phyloP scores from a whole-genome alignment of 1,140 invertebrate species.

The Atta texana region DNA sequence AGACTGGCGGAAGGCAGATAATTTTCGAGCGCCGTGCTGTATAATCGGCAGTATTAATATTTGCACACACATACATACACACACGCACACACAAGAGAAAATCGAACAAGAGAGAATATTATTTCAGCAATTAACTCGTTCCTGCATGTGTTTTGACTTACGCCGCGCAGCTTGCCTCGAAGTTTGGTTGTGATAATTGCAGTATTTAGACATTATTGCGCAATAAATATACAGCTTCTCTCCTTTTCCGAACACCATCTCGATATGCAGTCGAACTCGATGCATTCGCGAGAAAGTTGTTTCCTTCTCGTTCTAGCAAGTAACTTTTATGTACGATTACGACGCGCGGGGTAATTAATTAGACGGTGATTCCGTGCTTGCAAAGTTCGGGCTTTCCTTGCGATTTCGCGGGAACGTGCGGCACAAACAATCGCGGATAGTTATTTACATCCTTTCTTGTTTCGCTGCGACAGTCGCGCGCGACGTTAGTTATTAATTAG shows the following conservation, averaged over 20 bases:
- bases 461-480: constrained; percentile 43
- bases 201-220: constrained; percentile 31
- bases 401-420: constrained; percentile 15
- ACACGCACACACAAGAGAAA: neutral
- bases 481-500: constrained; percentile 69
- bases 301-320: neutral
- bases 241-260: neutral
- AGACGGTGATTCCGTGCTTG: constrained; percentile 29
- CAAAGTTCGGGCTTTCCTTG: constrained; percentile 20
- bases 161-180: constrained; percentile 18
- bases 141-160: constrained; percentile 46
- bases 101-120: constrained; percentile 36
- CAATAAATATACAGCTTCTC: constrained; percentile 19
- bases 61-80: neutral
- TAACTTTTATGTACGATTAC: constrained; percentile 43
- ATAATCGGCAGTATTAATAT: constrained; percentile 51
- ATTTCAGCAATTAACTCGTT: constrained; percentile 53
- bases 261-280: neutral
- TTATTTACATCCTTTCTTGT: constrained; percentile 58
- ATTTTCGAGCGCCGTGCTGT: constrained; percentile 21
- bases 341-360: constrained; percentile 48
- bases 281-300: neutral
- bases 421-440: constrained; percentile 55
- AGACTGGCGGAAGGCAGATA: constrained; percentile 13
- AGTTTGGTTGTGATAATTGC: constrained; percentile 21